Evolutionary conservation across 1,140 invertebrate species (phyloP).

Genomic region (Drosophila parabipectinata): DNA sequence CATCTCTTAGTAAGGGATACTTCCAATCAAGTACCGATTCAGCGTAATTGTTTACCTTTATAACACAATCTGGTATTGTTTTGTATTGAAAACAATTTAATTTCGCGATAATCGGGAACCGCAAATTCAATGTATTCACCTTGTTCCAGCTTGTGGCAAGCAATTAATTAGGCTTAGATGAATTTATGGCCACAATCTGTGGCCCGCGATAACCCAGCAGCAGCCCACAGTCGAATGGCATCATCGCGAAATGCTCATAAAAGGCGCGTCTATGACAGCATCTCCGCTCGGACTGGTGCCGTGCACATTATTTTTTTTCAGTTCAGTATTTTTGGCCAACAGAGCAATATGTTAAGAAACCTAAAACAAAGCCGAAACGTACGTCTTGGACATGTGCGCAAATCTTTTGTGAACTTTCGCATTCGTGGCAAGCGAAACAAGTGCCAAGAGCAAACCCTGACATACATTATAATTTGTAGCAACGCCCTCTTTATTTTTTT

Average conservation of each 20-base stretch:
- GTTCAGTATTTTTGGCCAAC: conserved; percentile 67
- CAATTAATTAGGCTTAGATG: conserved; percentile 43
- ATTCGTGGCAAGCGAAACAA: conserved; percentile 58
- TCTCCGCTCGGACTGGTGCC: conserved; percentile 39
- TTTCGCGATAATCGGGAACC: conserved; percentile 51
- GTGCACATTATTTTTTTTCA: conserved; percentile 22
- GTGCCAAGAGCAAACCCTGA: conserved; percentile 79
- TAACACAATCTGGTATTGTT: neutral
- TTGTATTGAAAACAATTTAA: conserved; percentile 14
- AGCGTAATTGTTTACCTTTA: no score
- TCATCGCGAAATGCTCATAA: conserved; percentile 74
- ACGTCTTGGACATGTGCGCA: conserved; percentile 64
- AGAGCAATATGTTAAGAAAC: conserved; percentile 15
- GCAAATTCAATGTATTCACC: conserved; percentile 52
- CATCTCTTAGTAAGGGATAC: no score
- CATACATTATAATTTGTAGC: conserved; percentile 72
- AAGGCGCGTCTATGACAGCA: conserved; percentile 78
- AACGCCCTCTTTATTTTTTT: conserved; percentile 70
- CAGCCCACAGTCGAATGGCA: conserved; percentile 65
- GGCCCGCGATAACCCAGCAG: conserved; percentile 29
- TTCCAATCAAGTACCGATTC: no score
- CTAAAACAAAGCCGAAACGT: conserved; percentile 24
- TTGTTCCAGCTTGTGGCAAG: conserved; percentile 31
- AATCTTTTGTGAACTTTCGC: conserved; percentile 78
- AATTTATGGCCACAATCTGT: conserved; percentile 51